Conservation (phyloP, 2,113 vertebrate species). For the Ochotona princeps region DNA sequence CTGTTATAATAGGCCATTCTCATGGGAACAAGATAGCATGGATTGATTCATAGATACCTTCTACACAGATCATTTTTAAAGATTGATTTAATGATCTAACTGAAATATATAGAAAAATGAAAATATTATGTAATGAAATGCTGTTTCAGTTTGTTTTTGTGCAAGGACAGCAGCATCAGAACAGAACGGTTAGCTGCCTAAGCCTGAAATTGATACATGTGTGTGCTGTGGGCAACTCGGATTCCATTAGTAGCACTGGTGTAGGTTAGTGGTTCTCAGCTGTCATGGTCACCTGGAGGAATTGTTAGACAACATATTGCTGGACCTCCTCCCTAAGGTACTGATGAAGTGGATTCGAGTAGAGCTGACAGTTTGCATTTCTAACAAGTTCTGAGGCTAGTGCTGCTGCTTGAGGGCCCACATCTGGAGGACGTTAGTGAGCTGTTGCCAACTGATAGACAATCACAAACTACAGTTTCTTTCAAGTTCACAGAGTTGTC, state of each 20-base stretch:
- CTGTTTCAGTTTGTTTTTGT: not conserved
- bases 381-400: not conserved
- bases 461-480: slow-evolving; percentile 26
- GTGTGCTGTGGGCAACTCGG: not conserved
- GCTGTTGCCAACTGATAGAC: not conserved
- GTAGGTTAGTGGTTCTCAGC: not conserved
- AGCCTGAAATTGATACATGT: not conserved
- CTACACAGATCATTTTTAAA: not conserved
- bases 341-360: not conserved
- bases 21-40: no score
- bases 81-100: not conserved
- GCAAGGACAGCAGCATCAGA: not conserved
- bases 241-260: not conserved
- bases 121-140: slow-evolving; percentile 14
- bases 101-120: slow-evolving; percentile 18
- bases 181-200: not conserved
- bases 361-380: slow-evolving; percentile 7
- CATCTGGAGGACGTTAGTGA: not conserved
- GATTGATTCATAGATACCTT: not conserved
- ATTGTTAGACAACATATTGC: not conserved
- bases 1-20: no score
- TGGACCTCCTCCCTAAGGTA: not conserved
- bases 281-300: not conserved
- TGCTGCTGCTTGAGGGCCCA: not conserved
- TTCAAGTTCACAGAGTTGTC: not conserved